Percentiles rank a stretch among this genome's conserved stretches.
phyloP scores from a whole-genome alignment of 2,113 vertebrate genomes.

The Saimiri boliviensis region DNA sequence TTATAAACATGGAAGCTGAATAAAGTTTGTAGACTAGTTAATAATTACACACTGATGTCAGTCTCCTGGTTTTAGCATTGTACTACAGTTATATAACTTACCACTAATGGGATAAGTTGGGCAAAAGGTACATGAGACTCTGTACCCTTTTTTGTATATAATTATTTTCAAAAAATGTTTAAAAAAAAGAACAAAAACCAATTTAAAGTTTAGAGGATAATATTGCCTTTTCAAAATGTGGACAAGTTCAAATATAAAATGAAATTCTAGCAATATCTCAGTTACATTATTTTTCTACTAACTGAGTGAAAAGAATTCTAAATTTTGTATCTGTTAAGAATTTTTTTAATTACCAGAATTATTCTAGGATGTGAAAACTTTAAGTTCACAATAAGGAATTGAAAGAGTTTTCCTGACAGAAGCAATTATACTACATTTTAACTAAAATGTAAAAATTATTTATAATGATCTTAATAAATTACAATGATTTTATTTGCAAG shows the following conservation, averaged over 20 bases:
- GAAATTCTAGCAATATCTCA: background rate
- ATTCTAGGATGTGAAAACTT: background rate
- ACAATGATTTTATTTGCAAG: background rate
- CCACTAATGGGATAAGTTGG: background rate
- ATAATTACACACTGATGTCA: too few species aligned
- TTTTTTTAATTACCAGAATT: background rate
- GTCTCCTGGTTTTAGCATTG: background rate
- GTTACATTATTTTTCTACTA: background rate
- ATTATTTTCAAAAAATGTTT: background rate
- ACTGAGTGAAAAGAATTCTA: background rate
- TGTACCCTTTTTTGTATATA: background rate
- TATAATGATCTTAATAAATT: background rate
- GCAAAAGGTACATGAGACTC: background rate
- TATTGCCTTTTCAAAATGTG: background rate
- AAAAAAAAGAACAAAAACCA: background rate
- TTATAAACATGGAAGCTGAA: background rate
- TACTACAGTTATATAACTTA: background rate
- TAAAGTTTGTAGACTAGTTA: background rate
- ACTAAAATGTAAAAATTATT: background rate
- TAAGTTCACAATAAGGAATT: background rate
- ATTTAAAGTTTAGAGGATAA: background rate
- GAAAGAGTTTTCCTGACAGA: background rate
- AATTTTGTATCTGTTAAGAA: background rate
- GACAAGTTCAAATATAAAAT: background rate
- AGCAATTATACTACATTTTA: background rate